These are phyloP conservation scores for Prosopocoilus inquinatus DNA, from an alignment of 2,888 invertebrate species.

Conservation along the genomic window DNA sequence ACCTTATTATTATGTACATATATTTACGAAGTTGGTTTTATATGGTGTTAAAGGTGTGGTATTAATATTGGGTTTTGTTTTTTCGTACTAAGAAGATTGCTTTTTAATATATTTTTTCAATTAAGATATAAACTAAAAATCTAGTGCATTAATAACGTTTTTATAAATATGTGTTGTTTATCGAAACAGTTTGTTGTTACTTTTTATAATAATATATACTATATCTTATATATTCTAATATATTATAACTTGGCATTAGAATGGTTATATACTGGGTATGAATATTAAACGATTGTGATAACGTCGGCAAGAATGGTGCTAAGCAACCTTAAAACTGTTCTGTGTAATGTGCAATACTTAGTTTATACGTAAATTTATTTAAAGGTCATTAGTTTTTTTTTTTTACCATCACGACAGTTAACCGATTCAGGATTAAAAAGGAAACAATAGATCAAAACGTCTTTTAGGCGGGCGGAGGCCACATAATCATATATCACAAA, in stretches of 20 bases:
- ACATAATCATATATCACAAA: too few relatives aligned
- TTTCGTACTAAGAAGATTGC: conserved; percentile 30
- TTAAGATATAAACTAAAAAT: conserved; percentile 25
- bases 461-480: too few relatives aligned
- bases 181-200: conserved; percentile 40
- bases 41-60: conserved; percentile 45
- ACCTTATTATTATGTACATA: conserved; percentile 38
- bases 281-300: conserved; percentile 49
- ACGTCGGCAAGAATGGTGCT: conserved; percentile 49
- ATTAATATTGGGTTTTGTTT: conserved; percentile 38
- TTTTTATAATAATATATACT: conserved; percentile 45
- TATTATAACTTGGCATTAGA: conserved; percentile 39
- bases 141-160: conserved; percentile 10
- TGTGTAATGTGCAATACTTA: conserved; percentile 49
- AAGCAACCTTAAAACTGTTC: conserved; percentile 43
- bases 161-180: conserved; percentile 21
- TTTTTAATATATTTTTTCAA: conserved; percentile 26
- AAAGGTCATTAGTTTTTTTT: conserved; percentile 5
- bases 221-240: conserved; percentile 41
- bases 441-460: too few relatives aligned
- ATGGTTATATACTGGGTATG: conserved; percentile 32
- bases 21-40: conserved; percentile 38
- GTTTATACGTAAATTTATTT: conserved; percentile 31
- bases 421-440: too few relatives aligned
- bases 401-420: conserved; percentile 18